phyloP scores from a whole-genome alignment of 2,797 vertebrate genomes.

The Rhodeus uyekii region DNA sequence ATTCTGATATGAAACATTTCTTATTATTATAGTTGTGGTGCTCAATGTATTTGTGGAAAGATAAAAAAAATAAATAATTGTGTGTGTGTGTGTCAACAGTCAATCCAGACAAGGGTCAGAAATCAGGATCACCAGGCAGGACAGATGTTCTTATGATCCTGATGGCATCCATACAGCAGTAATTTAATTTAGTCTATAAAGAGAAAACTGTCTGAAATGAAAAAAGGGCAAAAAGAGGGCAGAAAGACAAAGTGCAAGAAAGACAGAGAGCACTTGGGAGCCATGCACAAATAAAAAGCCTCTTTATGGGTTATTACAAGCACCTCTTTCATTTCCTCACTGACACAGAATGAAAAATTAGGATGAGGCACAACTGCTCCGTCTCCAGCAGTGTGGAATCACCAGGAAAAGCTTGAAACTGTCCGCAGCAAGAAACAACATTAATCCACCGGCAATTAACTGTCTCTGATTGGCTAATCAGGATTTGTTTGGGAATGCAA shows the following conservation, averaged over 20 bases:
- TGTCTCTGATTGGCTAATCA: constrained; percentile 45
- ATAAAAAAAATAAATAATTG: too few relatives aligned
- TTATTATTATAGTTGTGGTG: too few relatives aligned
- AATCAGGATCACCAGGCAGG: constrained; percentile 54
- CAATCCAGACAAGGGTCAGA: constrained; percentile 45
- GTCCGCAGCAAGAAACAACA: constrained; percentile 36
- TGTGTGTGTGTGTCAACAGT: constrained; percentile 14
- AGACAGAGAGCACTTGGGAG: constrained; percentile 36
- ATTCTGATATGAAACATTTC: background rate
- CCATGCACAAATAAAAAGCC: constrained; percentile 40
- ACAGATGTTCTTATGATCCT: constrained; percentile 52
- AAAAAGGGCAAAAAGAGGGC: background rate
- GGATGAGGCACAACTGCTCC: constrained; percentile 50
- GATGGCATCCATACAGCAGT: constrained; percentile 20
- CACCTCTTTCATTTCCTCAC: constrained; percentile 49
- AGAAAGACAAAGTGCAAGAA: constrained; percentile 14
- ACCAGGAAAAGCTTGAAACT: constrained; percentile 55
- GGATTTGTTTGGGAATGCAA: constrained; percentile 51
- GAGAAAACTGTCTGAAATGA: constrained; percentile 47
- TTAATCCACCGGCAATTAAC: constrained; percentile 54
- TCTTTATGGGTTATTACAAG: constrained; percentile 58
- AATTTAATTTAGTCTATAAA: constrained; percentile 55
- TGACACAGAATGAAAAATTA: constrained; percentile 63
- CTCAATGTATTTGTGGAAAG: too few relatives aligned
- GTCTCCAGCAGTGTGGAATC: constrained; percentile 50